Conservation (phyloP, 2,797 vertebrate species). For the Melanotaenia boesemani region DNA sequence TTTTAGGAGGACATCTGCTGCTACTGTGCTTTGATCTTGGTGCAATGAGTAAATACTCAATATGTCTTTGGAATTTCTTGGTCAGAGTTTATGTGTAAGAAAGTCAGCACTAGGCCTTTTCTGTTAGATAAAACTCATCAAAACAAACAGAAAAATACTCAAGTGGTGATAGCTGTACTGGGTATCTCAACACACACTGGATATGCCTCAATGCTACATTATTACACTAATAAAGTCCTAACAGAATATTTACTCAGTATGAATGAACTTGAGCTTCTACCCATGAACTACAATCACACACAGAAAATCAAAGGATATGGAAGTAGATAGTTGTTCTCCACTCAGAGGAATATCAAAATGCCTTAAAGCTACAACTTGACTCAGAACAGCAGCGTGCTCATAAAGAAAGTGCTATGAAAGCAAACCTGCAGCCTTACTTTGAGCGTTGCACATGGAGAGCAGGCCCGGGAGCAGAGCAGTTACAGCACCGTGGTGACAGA, state of each 20-base stretch:
- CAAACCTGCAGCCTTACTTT: background rate
- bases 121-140: background rate
- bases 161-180: background rate
- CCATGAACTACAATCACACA: conserved; percentile 2
- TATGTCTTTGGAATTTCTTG: conserved; percentile 35
- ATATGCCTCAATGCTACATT: background rate
- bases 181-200: background rate
- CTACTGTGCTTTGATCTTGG: conserved; percentile 56
- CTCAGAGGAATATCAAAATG: conserved; percentile 12
- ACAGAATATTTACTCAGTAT: conserved; percentile 10
- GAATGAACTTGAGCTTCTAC: background rate
- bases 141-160: conserved; percentile 2
- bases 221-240: conserved; percentile 12
- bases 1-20: conserved; percentile 42
- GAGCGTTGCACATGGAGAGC: conserved; percentile 49
- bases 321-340: background rate
- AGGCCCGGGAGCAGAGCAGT: conserved; percentile 47
- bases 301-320: background rate
- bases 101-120: conserved; percentile 3
- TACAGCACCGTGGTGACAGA: conserved; percentile 63
- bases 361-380: background rate
- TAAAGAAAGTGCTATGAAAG: background rate
- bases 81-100: conserved; percentile 30
- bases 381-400: background rate
- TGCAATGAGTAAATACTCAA: conserved; percentile 41